phyloP scores from a whole-genome alignment of 2,797 vertebrate genomes.

The Poeciliopsis turneri region DNA sequence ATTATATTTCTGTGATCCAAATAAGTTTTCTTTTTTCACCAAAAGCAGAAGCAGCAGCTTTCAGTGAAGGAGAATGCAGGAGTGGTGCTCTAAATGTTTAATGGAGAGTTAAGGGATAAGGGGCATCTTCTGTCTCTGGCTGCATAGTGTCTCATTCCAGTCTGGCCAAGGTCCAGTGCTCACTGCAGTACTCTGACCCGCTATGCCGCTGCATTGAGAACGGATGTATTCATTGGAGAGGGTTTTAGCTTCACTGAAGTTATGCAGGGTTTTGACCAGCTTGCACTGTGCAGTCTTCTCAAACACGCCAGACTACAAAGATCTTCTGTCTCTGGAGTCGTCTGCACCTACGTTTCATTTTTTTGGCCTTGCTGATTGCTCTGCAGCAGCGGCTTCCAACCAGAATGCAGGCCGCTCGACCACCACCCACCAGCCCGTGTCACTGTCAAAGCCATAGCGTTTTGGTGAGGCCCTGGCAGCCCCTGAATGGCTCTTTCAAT shows the following conservation, averaged over 20 bases:
- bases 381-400: constrained; percentile 40
- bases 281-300: constrained; percentile 30
- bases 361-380: constrained; percentile 18
- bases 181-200: constrained; percentile 70
- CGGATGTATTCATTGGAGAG: constrained; percentile 47
- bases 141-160: constrained; percentile 70
- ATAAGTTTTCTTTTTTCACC: constrained; percentile 27
- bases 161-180: constrained; percentile 73
- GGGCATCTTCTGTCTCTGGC: constrained; percentile 58
- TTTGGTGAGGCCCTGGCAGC: constrained; percentile 62
- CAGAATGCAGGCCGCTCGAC: constrained; percentile 43
- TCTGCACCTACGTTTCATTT: constrained; percentile 38
- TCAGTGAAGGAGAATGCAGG: constrained; percentile 45
- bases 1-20: constrained; percentile 36
- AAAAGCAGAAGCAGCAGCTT: constrained; percentile 32
- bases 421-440: constrained; percentile 60
- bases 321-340: constrained; percentile 31
- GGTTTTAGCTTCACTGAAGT: constrained; percentile 37
- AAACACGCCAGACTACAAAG: constrained; percentile 32
- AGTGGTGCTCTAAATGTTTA: constrained; percentile 74
- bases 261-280: constrained; percentile 46
- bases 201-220: constrained; percentile 55
- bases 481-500: constrained; percentile 76
- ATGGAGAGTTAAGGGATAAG: constrained; percentile 67
- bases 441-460: constrained; percentile 64